These are phyloP conservation scores for Parazoanthus darwini DNA, from an alignment of 92 coral and sea anemone species.

Conservation along the genomic window DNA sequence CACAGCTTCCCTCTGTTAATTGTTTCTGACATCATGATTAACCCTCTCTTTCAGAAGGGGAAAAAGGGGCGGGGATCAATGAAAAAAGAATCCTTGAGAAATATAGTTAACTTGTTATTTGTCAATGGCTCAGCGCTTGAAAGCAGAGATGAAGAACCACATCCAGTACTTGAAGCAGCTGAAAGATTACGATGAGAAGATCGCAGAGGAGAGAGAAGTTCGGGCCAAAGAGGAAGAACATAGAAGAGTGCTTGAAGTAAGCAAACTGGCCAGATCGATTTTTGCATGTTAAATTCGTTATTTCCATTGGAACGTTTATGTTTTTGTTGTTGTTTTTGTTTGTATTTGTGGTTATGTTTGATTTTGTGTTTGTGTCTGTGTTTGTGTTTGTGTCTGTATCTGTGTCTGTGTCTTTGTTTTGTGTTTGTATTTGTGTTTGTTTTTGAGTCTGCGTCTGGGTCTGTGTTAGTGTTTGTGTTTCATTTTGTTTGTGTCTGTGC, in stretches of 20 bases:
- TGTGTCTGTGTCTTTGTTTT: too few species aligned
- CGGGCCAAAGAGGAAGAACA: conserved; percentile 21
- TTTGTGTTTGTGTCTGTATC: too few species aligned
- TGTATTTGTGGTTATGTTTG: not conserved
- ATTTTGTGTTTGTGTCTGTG: not conserved
- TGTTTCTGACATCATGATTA: not conserved
- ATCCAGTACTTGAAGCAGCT: not conserved
- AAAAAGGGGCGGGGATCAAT: too few species aligned
- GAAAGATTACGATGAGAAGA: conserved; percentile 23
- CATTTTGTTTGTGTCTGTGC: too few species aligned
- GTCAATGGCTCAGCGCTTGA: conserved; percentile 15
- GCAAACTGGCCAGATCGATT: not conserved
- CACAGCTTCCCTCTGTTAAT: not conserved
- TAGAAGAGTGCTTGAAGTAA: not conserved
- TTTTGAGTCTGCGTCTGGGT: too few species aligned
- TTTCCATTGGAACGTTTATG: too few species aligned
- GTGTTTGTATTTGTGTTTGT: too few species aligned
- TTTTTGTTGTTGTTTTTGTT: not conserved
- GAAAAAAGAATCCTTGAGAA: too few species aligned
- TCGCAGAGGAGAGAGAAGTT: conserved; percentile 18
- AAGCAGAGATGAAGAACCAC: conserved; percentile 21
- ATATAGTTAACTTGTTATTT: not conserved
- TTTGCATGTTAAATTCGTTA: not conserved
- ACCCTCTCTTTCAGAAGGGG: not conserved
- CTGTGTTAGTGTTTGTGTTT: too few species aligned